Conservation (phyloP, 2,113 vertebrate species). For the Orycteropus afer region DNA sequence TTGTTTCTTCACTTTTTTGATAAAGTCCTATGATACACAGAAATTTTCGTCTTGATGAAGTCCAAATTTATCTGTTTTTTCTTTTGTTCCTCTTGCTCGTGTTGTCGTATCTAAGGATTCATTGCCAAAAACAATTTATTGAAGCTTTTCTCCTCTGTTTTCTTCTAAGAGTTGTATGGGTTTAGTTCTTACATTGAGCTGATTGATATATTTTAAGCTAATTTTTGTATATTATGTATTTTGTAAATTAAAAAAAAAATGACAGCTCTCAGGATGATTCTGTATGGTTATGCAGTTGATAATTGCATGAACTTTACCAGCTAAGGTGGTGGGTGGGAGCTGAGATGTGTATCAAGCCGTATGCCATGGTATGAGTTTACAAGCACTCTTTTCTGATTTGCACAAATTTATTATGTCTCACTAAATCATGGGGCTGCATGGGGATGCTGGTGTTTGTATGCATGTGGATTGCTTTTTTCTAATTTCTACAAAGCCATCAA, state of each 20-base stretch:
- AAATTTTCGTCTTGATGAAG: no score
- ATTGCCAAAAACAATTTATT: no score
- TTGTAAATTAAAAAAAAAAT: constrained; percentile 2
- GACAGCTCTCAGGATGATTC: background rate
- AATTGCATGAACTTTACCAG: background rate
- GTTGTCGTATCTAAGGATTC: no score
- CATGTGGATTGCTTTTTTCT: background rate
- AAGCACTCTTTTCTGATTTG: background rate
- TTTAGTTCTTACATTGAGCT: no score
- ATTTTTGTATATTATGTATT: background rate
- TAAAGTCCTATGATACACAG: no score
- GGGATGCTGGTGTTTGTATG: background rate
- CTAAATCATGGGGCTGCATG: background rate
- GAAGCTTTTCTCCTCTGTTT: no score
- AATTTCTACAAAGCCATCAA: background rate
- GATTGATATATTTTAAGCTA: no score
- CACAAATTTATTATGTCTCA: background rate
- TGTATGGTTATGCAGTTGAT: background rate
- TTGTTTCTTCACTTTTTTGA: no score
- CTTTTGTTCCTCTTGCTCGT: no score
- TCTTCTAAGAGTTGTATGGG: no score
- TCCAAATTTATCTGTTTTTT: no score
- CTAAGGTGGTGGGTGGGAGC: background rate
- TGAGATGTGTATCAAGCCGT: background rate
- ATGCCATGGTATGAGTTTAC: background rate